Percentiles rank a stretch among this genome's conserved stretches.
These are phyloP conservation scores for Lithobates sylvaticus DNA, from an alignment of 2,797 vertebrate genomes.

Conservation along the genomic window DNA sequence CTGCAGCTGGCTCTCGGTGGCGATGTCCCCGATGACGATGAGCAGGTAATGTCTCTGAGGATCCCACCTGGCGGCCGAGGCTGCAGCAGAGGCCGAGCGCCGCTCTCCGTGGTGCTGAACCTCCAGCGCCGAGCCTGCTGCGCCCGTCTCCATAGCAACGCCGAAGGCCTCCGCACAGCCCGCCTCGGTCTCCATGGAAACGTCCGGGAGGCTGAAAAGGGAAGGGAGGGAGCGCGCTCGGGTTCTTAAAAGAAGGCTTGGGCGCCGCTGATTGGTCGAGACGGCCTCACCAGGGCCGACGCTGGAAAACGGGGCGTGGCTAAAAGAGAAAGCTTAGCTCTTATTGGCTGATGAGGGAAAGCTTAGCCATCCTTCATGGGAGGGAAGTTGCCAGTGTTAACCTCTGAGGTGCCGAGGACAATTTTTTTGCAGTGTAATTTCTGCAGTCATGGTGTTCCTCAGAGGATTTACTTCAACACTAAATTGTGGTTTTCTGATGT, in stretches of 20 bases:
- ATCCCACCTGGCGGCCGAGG: slow-evolving; percentile 67
- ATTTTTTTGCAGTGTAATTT: not conserved
- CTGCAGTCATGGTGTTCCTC: not conserved
- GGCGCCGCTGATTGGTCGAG: slow-evolving; percentile 77
- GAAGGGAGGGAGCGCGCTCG: slow-evolving; percentile 66
- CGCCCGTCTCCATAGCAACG: slow-evolving; percentile 89
- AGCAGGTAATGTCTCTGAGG: slow-evolving; percentile 80
- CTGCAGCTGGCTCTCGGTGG: slow-evolving; percentile 80
- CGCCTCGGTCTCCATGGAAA: slow-evolving; percentile 91
- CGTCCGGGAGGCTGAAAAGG: slow-evolving; percentile 70
- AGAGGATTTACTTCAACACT: no score
- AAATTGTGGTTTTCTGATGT: no score
- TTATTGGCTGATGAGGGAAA: not conserved
- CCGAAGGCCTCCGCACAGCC: slow-evolving; percentile 71
- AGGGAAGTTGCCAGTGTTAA: not conserved
- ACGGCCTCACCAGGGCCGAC: not conserved
- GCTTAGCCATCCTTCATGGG: not conserved
- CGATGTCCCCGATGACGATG: slow-evolving; percentile 87
- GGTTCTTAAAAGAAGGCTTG: slow-evolving; percentile 72
- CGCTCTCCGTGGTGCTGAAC: slow-evolving; percentile 75
- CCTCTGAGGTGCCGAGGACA: not conserved
- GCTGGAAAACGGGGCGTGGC: not conserved
- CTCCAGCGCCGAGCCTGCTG: slow-evolving; percentile 68
- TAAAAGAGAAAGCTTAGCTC: not conserved
- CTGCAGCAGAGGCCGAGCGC: slow-evolving; percentile 57